These are phyloP conservation scores for Chesias legatella DNA, from an alignment of 2,888 invertebrate species.

Conservation along the genomic window DNA sequence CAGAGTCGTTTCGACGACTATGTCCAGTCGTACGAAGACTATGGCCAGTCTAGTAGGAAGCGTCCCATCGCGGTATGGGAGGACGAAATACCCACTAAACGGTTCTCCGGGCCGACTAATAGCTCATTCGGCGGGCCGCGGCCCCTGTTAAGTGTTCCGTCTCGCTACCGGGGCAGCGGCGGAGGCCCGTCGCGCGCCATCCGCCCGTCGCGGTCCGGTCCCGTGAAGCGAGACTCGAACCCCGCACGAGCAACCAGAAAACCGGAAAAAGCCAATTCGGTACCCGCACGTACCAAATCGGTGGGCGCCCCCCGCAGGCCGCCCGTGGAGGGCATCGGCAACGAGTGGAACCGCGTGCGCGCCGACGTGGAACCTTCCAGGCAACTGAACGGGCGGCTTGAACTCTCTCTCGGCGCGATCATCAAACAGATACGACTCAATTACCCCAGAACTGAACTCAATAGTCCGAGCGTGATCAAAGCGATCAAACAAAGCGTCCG, in stretches of 20 bases:
- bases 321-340: conserved; percentile 16
- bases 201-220: conserved; percentile 1
- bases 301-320: too few species aligned
- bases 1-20: conserved; percentile 31
- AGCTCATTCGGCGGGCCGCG: neutral
- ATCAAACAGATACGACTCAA: conserved; percentile 42
- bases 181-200: neutral
- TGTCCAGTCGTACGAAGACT: conserved; percentile 39
- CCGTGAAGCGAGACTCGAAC: conserved; percentile 19
- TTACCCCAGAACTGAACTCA: conserved; percentile 4
- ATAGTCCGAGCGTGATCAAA: conserved; percentile 25
- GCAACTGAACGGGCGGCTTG: conserved; percentile 56
- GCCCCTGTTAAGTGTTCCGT: neutral
- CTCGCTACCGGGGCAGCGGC: neutral
- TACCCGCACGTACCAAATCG: too few species aligned
- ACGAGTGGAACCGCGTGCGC: conserved; percentile 28
- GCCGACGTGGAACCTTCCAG: conserved; percentile 40
- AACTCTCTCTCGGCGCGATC: conserved; percentile 56
- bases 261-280: conserved; percentile 30
- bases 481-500: conserved; percentile 55
- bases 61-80: conserved; percentile 41
- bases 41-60: conserved; percentile 36
- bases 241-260: conserved; percentile 13
- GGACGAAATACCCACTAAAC: conserved; percentile 37
- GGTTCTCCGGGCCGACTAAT: conserved; percentile 27